Conservation (phyloP, 2,113 vertebrate species). For the Apeltes quadracus region DNA sequence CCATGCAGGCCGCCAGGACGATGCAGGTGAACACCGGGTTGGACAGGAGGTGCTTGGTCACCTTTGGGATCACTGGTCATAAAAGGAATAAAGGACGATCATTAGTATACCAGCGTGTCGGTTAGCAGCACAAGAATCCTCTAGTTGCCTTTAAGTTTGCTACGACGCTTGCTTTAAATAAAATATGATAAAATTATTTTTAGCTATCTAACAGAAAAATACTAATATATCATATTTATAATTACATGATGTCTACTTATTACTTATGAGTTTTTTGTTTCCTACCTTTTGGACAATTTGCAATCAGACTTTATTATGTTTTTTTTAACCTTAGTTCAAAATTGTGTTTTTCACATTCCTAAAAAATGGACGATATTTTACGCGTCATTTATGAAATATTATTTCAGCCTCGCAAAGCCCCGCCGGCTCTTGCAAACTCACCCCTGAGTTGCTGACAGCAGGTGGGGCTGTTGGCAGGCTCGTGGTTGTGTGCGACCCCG, state of each 20-base stretch:
- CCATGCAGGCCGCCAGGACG: slow-evolving; percentile 95
- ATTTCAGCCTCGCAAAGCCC: neutral
- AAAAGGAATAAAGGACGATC: neutral
- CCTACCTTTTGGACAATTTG: too few relatives aligned
- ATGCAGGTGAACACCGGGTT: slow-evolving; percentile 99
- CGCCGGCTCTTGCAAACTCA: slow-evolving; percentile 62
- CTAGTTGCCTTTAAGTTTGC: neutral
- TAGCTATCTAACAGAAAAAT: neutral
- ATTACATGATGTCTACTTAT: neutral
- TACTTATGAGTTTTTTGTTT: neutral
- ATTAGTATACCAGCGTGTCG: neutral
- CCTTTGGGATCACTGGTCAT: slow-evolving; percentile 92
- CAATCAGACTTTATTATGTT: too few relatives aligned
- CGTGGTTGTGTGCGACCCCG: slow-evolving; percentile 81
- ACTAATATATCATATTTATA: neutral
- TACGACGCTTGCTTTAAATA: neutral
- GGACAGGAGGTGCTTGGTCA: slow-evolving; percentile 94
- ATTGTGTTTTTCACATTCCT: neutral
- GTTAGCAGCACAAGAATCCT: neutral
- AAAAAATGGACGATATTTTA: too few relatives aligned
- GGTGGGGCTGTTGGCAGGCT: slow-evolving; percentile 81
- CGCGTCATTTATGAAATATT: too few relatives aligned
- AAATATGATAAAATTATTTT: neutral
- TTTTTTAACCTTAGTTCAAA: too few relatives aligned
- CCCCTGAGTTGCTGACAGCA: slow-evolving; percentile 97